These are phyloP conservation scores for Auanema freiburgensis DNA, from an alignment of 2,888 invertebrate genomes.

Conservation along the genomic window DNA sequence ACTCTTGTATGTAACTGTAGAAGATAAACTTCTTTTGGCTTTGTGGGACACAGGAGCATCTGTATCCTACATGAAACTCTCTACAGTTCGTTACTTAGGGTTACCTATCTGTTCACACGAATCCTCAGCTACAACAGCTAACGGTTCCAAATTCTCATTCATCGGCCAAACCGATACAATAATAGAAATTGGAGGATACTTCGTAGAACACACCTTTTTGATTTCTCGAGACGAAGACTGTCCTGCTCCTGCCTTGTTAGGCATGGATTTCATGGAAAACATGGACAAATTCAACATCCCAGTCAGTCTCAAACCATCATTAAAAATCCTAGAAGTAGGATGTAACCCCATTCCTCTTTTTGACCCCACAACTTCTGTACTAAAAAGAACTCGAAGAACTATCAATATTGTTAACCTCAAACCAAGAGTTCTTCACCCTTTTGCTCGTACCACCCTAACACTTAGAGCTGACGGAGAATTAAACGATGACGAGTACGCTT, in stretches of 20 bases:
- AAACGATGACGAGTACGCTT: too few species aligned
- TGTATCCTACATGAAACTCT: background rate
- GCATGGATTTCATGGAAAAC: conserved; percentile 9
- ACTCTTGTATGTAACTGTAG: background rate
- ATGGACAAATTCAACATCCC: background rate
- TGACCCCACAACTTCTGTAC: too few species aligned
- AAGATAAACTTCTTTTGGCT: background rate
- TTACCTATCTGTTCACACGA: background rate
- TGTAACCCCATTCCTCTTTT: too few species aligned
- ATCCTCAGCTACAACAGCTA: background rate
- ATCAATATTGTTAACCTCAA: too few species aligned
- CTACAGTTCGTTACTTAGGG: background rate
- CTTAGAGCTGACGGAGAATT: too few species aligned
- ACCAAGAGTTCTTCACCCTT: too few species aligned
- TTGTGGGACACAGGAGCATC: background rate
- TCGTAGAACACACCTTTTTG: background rate
- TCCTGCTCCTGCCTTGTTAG: conserved; percentile 8
- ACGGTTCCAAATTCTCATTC: background rate
- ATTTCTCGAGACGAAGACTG: conserved; percentile 9
- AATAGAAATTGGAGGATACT: background rate
- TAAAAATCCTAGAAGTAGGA: too few species aligned
- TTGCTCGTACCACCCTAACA: too few species aligned
- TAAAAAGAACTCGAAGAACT: too few species aligned
- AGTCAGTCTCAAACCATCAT: too few species aligned
- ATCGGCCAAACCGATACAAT: background rate